Evolutionary conservation across 2,888 invertebrate genomes (phyloP).

Genomic region (Ornithoptera priamus): DNA sequence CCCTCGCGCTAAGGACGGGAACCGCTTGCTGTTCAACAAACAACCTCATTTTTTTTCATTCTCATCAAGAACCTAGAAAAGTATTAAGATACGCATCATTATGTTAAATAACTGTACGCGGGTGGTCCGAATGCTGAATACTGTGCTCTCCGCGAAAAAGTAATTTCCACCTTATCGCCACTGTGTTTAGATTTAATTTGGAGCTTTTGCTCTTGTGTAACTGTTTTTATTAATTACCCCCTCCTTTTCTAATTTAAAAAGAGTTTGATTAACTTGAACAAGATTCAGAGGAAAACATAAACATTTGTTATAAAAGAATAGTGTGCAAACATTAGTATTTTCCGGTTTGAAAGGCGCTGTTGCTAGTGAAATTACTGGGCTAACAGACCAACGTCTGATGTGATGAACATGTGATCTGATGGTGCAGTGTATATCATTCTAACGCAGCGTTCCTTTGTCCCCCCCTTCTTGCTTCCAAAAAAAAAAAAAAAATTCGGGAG

Average conservation of each 20-base stretch:
- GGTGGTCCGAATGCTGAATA: slow-evolving; percentile 18
- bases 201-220: not conserved
- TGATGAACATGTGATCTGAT: no score
- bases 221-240: slow-evolving; percentile 19
- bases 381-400: no score
- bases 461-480: no score
- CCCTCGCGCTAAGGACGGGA: slow-evolving; percentile 7
- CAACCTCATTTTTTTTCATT: slow-evolving; percentile 18
- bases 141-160: not conserved
- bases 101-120: slow-evolving; percentile 31
- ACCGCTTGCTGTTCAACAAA: slow-evolving; percentile 14
- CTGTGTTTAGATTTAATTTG: not conserved
- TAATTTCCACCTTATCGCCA: slow-evolving; percentile 4
- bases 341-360: no score
- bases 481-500: no score
- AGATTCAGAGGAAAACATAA: not conserved
- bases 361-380: no score
- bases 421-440: no score
- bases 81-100: slow-evolving; percentile 32
- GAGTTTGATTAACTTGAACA: not conserved
- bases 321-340: no score
- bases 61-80: slow-evolving; percentile 29
- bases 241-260: slow-evolving; percentile 7
- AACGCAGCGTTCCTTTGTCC: no score
- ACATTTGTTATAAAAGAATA: no score